Base-by-base conservation (phyloP, 2,888 invertebrate genomes). In the Melangyna quadrimaculata region DNA sequence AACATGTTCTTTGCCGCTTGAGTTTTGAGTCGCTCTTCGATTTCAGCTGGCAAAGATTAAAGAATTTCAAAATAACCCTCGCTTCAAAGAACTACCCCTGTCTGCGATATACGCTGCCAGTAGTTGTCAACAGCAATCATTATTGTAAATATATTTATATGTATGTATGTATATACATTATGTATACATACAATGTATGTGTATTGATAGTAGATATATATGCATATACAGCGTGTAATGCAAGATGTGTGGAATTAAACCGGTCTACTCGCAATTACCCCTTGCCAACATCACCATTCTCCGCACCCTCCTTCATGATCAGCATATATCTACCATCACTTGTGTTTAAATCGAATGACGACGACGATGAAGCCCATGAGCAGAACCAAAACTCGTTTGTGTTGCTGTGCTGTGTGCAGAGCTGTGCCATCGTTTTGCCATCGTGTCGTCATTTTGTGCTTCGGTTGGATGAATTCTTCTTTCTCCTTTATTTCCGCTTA, bases 381-480 rank as follows among this genome's bases (percentile, higher is more conserved):
- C 69, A 74, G 70, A 40, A 73, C 35, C 71, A 78, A 77, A 86
- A 86, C 86, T 77, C 73, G 86, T 86, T 86, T 81, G 53, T 86
- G 86, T 84, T 86, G 86, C 86, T 78, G 86, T 86, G 86, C 86
- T 77, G 86, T 77, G 86, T 86, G 86, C 81, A 78, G 70, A 86
- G 81, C 61, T 77, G 29, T 43, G n/a, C 48, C 55, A 43, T 55
- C 67, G 75, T 84, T n/a, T n/a, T 77, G 73, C 81, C 77, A 74
- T 77, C 81, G 73, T 86, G 86, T 81, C 86, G 86, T 86, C 81
- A 86, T 81, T 80, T 86, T 77, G 86, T 86, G 72, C 81, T 61
- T 86, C 81, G 86, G 72, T 86, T 86, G 86, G 86, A 69, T 86
- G 86, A 63, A 78, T 86, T 80, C 86, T 81, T 86, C 86, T 77